Evolutionary conservation across 2,888 invertebrate species (phyloP).

Genomic region (Cataglyphis cursor): DNA sequence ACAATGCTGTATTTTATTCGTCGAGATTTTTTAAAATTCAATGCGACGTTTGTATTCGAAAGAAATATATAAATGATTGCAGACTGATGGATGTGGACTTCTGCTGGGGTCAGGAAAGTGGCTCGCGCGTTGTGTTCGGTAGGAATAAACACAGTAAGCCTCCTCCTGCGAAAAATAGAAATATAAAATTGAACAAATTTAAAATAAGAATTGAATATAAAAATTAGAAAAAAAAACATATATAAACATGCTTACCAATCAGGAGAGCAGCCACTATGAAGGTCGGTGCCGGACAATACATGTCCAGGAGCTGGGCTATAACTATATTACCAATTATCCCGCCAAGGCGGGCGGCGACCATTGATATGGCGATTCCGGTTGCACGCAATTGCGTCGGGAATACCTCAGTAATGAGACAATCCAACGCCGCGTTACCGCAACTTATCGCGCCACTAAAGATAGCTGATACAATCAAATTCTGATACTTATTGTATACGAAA

Average conservation of each 20-base stretch:
- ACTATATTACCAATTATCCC: constrained; percentile 96
- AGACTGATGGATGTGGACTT: constrained; percentile 68
- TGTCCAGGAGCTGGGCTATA: constrained; percentile 95
- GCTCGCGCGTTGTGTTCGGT: constrained; percentile 96
- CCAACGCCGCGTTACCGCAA: constrained; percentile 95
- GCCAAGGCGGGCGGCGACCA: constrained; percentile 95
- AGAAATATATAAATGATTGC: constrained; percentile 75
- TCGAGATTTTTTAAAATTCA: not conserved
- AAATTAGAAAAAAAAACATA: not conserved
- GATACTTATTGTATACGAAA: constrained; percentile 94
- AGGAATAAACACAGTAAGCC: constrained; percentile 95
- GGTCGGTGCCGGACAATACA: constrained; percentile 96
- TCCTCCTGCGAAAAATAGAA: constrained; percentile 88
- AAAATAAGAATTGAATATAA: not conserved
- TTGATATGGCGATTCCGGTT: constrained; percentile 96
- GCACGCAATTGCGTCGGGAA: constrained; percentile 97
- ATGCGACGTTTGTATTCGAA: constrained; percentile 43
- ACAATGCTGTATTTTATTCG: not conserved
- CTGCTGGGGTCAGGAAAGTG: constrained; percentile 88
- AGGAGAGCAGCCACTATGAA: constrained; percentile 95
- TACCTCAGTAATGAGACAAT: constrained; percentile 97
- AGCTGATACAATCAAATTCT: constrained; percentile 94
- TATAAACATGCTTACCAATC: constrained; percentile 87
- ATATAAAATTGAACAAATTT: constrained; percentile 12
- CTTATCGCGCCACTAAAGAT: constrained; percentile 95